Percentiles rank a stretch among this genome's conserved stretches.
Conservation (phyloP, 2,888 invertebrate genomes). For the Vannuccia rotundouncinata region DNA sequence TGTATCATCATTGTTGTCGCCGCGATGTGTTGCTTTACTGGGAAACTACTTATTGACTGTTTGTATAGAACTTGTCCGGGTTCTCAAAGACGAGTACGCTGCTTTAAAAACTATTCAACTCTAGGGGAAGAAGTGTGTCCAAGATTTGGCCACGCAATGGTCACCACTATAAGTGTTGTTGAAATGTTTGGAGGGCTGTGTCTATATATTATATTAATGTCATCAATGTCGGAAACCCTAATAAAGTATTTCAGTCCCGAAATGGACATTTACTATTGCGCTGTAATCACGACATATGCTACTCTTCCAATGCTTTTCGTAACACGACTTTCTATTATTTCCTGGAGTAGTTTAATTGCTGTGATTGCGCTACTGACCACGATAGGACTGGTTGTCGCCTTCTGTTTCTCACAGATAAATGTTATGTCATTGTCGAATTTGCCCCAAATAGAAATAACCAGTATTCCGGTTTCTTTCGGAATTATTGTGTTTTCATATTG, state of each 20-base stretch:
- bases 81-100: neutral
- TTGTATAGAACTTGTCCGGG: slow-evolving; percentile 16
- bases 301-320: slow-evolving; percentile 36
- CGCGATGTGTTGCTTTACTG: slow-evolving; percentile 29
- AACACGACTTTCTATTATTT: slow-evolving; percentile 35
- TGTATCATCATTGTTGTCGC: slow-evolving; percentile 11
- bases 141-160: slow-evolving; percentile 6
- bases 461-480: slow-evolving; percentile 37
- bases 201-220: slow-evolving; percentile 25
- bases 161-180: slow-evolving; percentile 9
- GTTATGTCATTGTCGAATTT: slow-evolving; percentile 4
- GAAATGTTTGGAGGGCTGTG: slow-evolving; percentile 34
- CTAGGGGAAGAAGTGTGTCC: slow-evolving; percentile 31
- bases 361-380: slow-evolving; percentile 36
- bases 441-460: slow-evolving; percentile 29
- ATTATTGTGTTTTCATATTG: slow-evolving; percentile 40
- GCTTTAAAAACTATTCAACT: slow-evolving; percentile 10
- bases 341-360: slow-evolving; percentile 38
- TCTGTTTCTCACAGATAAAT: slow-evolving; percentile 29
- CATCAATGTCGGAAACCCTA: slow-evolving; percentile 8
- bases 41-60: slow-evolving; percentile 31
- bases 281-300: slow-evolving; percentile 31
- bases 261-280: slow-evolving; percentile 33
- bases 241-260: slow-evolving; percentile 18
- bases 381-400: slow-evolving; percentile 29